Conservation (phyloP, 2,888 invertebrate species). For the Dorcus hopei region DNA sequence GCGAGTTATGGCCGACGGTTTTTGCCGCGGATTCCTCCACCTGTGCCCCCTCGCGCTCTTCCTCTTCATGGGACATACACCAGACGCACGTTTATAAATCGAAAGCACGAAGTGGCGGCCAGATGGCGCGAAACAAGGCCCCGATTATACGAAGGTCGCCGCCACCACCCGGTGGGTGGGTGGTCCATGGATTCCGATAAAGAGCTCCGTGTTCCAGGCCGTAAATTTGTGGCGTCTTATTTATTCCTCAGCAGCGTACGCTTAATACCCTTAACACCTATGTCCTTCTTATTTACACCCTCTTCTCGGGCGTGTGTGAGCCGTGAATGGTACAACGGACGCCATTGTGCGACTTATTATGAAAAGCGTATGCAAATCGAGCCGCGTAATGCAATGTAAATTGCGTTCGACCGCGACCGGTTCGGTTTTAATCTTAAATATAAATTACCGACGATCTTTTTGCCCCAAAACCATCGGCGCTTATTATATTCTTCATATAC, state of each 20-base stretch:
- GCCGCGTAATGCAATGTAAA: not conserved
- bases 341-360: not conserved
- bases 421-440: no score
- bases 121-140: constrained; percentile 20
- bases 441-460: no score
- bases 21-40: not conserved
- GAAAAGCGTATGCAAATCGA: constrained; percentile 1
- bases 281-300: constrained; percentile 4
- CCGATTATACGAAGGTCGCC: constrained; percentile 8
- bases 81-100: constrained; percentile 7
- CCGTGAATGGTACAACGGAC: not conserved
- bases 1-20: no score
- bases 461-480: no score
- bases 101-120: constrained; percentile 8
- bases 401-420: not conserved
- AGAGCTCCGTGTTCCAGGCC: constrained; percentile 2
- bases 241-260: not conserved
- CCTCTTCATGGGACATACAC: not conserved
- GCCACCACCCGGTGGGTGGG: constrained; percentile 16
- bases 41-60: not conserved
- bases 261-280: constrained; percentile 10
- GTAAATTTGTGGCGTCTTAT: constrained; percentile 7
- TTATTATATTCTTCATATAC: no score
- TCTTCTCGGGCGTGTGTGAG: not conserved
- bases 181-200: constrained; percentile 22